Evolutionary conservation across 2,888 invertebrate species (phyloP).

Genomic region (Drosophila kanekoi): DNA sequence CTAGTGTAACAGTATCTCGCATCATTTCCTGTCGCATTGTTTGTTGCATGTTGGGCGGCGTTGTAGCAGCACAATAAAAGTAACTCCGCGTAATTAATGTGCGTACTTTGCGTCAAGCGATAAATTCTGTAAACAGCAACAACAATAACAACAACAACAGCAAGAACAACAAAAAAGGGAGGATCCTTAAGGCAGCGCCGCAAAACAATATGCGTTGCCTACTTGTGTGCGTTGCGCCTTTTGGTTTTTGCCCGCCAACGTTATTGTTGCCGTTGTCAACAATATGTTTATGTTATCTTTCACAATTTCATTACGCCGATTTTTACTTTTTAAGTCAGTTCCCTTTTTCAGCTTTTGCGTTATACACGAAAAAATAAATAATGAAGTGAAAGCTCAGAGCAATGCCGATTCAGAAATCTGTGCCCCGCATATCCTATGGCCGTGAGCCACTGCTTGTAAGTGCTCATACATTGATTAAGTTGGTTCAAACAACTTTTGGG

Average conservation of each 20-base stretch:
- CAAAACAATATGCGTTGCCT: slow-evolving; percentile 58
- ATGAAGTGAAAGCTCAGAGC: slow-evolving; percentile 67
- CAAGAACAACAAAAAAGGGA: slow-evolving; percentile 31
- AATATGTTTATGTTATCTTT: slow-evolving; percentile 79
- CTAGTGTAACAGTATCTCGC: slow-evolving; percentile 52
- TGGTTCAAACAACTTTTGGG: slow-evolving; percentile 45
- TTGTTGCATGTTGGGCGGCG: slow-evolving; percentile 66
- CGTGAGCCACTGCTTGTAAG: slow-evolving; percentile 62
- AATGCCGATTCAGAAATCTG: slow-evolving; percentile 12
- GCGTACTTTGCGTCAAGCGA: slow-evolving; percentile 78
- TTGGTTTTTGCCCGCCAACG: slow-evolving; percentile 17
- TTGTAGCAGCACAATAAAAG: slow-evolving; percentile 73
- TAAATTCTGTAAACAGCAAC: slow-evolving; percentile 64
- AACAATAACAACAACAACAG: slow-evolving; percentile 32
- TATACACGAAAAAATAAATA: slow-evolving; percentile 61
- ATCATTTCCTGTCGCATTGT: slow-evolving; percentile 79
- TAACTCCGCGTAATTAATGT: slow-evolving; percentile 80
- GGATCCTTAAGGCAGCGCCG: slow-evolving; percentile 41
- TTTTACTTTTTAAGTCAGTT: slow-evolving; percentile 14
- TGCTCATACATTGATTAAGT: slow-evolving; percentile 76
- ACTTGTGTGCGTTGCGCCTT: slow-evolving; percentile 61
- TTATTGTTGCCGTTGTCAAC: slow-evolving; percentile 62
- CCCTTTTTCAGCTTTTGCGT: slow-evolving; percentile 11
- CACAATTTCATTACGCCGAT: slow-evolving; percentile 69
- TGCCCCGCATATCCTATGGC: slow-evolving; percentile 36